Percentiles rank a stretch among this genome's conserved stretches.
phyloP scores from a whole-genome alignment of 2,888 invertebrate genomes.

The Atrina japonica region DNA sequence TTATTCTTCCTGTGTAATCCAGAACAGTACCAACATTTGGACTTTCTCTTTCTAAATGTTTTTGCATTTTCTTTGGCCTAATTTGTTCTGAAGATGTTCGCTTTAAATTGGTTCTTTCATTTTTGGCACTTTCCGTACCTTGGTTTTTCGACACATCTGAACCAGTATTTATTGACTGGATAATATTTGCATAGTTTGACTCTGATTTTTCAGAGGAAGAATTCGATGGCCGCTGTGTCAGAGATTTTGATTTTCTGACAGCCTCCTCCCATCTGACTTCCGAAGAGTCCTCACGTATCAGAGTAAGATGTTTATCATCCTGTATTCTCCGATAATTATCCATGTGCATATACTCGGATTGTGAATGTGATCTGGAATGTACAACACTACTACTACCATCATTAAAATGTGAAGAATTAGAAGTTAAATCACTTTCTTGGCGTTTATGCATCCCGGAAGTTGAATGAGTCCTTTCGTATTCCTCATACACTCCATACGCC shows the following conservation, averaged over 20 bases:
- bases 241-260: conserved; percentile 49
- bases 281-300: conserved; percentile 67
- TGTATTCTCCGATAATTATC: conserved; percentile 41
- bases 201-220: conserved; percentile 18
- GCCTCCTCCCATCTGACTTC: conserved; percentile 59
- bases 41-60: conserved; percentile 7
- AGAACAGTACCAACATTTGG: background rate
- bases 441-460: conserved; percentile 51
- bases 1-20: too few relatives aligned
- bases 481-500: conserved; percentile 64
- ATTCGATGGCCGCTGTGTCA: background rate
- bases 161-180: conserved; percentile 26
- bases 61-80: conserved; percentile 43
- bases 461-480: conserved; percentile 55
- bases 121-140: conserved; percentile 16
- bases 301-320: conserved; percentile 59
- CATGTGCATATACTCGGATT: conserved; percentile 60
- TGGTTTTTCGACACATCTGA: conserved; percentile 36
- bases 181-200: conserved; percentile 54
- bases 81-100: conserved; percentile 67
- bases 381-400: conserved; percentile 29
- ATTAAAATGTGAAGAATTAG: conserved; percentile 29
- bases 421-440: conserved; percentile 56
- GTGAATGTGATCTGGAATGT: conserved; percentile 52
- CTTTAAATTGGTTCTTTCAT: conserved; percentile 53